Percentiles rank a stretch among this genome's conserved stretches.
These are phyloP conservation scores for Trachelus stipa DNA, from an alignment of 2,888 invertebrate genomes.

Conservation along the genomic window DNA sequence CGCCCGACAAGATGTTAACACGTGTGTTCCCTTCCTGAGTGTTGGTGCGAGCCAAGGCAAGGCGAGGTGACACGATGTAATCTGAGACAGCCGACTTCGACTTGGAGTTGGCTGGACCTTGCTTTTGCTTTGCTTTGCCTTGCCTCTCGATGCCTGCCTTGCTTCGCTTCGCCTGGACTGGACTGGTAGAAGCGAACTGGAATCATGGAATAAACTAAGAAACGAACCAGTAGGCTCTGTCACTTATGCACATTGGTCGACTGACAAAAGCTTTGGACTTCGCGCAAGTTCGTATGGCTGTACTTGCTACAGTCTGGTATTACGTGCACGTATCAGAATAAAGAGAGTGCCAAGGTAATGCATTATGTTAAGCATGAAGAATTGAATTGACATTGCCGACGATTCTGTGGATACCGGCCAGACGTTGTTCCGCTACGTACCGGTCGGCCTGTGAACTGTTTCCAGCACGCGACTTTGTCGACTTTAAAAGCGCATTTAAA, in stretches of 20 bases:
- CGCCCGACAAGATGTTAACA: conserved; percentile 63
- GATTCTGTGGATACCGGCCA: background rate
- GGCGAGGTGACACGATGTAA: conserved; percentile 62
- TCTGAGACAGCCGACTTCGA: conserved; percentile 57
- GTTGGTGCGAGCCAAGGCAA: conserved; percentile 42
- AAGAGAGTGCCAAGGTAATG: background rate
- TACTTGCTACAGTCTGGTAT: background rate
- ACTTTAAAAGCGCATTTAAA: background rate
- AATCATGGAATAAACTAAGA: background rate
- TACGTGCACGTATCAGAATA: background rate
- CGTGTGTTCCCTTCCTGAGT: conserved; percentile 47
- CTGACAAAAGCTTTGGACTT: background rate
- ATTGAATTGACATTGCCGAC: background rate
- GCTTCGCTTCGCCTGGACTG: conserved; percentile 28
- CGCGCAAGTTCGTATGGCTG: background rate
- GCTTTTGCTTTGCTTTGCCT: conserved; percentile 2
- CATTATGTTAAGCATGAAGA: background rate
- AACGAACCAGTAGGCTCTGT: background rate
- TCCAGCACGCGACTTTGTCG: background rate
- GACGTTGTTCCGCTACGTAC: background rate
- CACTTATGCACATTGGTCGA: background rate
- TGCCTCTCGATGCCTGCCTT: conserved; percentile 24
- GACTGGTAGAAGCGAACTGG: background rate
- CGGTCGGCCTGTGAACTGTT: background rate
- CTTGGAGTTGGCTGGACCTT: conserved; percentile 3